Percentiles rank a stretch among this genome's conserved stretches.
Conservation (phyloP, 2,797 vertebrate species). For the Numenius phaeopus region DNA sequence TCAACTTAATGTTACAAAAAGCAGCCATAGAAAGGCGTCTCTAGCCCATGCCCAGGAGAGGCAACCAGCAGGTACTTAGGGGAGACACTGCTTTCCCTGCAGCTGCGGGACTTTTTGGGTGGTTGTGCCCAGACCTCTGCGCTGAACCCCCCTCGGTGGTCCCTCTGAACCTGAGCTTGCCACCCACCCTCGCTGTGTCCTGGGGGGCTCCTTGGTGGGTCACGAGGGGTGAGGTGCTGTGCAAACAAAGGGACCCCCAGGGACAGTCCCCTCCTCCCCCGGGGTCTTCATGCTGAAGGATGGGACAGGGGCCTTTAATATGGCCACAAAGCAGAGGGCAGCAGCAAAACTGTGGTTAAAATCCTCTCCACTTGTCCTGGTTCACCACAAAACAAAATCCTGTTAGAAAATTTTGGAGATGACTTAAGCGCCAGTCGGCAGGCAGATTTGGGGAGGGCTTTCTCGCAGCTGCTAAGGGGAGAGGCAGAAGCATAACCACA, state of each 20-base stretch:
- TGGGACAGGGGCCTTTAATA: not conserved
- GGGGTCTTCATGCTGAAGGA: not conserved
- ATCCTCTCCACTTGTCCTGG: not conserved
- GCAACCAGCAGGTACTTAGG: not conserved
- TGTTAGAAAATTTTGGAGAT: not conserved
- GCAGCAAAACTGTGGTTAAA: not conserved
- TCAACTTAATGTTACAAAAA: not conserved
- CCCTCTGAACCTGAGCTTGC: not conserved
- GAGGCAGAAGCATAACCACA: not conserved
- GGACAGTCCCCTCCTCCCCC: not conserved
- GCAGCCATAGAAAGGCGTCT: not conserved
- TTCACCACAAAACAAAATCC: not conserved
- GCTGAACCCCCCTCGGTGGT: not conserved
- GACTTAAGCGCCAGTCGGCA: not conserved
- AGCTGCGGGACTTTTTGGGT: accelerated
- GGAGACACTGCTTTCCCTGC: accelerated
- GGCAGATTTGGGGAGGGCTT: not conserved
- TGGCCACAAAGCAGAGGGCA: not conserved
- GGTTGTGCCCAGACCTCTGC: not conserved
- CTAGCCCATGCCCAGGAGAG: not conserved
- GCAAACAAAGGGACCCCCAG: not conserved
- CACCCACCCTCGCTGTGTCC: not conserved
- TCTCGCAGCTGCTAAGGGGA: not conserved
- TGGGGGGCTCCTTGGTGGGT: not conserved
- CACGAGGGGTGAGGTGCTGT: not conserved